A percentile compares a stretch with the other conserved stretches of the same genome.
phyloP scores from a whole-genome alignment of 2,113 vertebrate species.

The Cromileptes altivelis region DNA sequence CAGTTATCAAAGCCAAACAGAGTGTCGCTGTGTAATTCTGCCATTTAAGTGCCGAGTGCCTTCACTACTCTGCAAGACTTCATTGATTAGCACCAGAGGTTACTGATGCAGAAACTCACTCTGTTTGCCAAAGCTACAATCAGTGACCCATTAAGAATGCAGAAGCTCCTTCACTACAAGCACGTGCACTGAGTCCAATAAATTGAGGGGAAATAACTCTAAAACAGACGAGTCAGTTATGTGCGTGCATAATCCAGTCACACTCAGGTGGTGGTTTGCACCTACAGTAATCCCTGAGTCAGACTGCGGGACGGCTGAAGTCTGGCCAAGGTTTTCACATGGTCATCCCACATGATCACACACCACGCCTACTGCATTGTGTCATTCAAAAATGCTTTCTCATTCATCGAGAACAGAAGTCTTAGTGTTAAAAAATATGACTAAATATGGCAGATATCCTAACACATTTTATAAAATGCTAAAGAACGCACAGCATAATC shows the following conservation, averaged over 20 bases:
- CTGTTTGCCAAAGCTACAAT: constrained; percentile 54
- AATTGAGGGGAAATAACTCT: constrained; percentile 7
- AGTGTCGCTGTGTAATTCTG: constrained; percentile 25
- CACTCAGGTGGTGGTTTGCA: background rate
- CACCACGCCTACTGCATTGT: constrained; percentile 4
- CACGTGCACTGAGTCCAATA: background rate
- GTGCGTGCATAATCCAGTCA: background rate
- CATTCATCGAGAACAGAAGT: background rate
- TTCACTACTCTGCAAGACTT: constrained; percentile 26
- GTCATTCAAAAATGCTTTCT: background rate
- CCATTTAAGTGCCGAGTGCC: constrained; percentile 15
- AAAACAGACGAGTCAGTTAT: constrained; percentile 23
- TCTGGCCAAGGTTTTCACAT: constrained; percentile 18
- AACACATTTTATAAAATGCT: background rate
- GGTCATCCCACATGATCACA: background rate
- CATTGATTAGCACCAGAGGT: constrained; percentile 53
- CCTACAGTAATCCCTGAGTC: background rate
- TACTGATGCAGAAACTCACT: constrained; percentile 34
- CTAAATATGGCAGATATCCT: background rate
- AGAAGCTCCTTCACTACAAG: constrained; percentile 33
- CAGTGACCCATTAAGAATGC: constrained; percentile 58
- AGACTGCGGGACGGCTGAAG: background rate
- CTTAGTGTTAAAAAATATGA: background rate
- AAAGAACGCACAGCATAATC: background rate
- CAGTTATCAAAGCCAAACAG: constrained; percentile 21